These are phyloP conservation scores for Bufo gargarizans DNA, from an alignment of 2,113 vertebrate genomes.

Conservation along the genomic window DNA sequence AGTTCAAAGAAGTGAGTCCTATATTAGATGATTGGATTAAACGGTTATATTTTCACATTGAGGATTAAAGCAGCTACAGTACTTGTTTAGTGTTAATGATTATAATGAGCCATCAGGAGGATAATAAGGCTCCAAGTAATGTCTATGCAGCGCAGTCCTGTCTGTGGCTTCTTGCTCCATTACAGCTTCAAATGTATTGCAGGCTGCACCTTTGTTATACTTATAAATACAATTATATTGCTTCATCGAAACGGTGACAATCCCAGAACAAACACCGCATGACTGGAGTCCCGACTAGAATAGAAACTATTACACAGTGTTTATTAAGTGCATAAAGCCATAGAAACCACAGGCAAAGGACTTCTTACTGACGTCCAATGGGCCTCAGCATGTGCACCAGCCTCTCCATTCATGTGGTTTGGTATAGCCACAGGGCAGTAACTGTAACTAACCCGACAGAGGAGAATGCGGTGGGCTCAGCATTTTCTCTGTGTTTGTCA, in stretches of 20 bases:
- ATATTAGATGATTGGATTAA: not conserved
- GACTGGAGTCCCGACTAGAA: not conserved
- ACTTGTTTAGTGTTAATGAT: not conserved
- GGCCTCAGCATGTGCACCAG: not conserved
- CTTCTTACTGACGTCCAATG: not conserved
- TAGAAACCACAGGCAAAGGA: constrained; percentile 4
- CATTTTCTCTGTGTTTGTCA: not conserved
- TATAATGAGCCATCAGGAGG: not conserved
- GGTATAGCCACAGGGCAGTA: not conserved
- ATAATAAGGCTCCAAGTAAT: too few relatives aligned
- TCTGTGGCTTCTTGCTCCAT: not conserved
- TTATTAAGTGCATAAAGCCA: constrained; percentile 13
- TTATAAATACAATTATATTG: not conserved
- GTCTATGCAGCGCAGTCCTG: not conserved
- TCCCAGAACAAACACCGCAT: constrained; percentile 23
- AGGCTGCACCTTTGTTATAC: constrained; percentile 25
- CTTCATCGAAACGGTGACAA: constrained; percentile 3
- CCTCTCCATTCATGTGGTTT: not conserved
- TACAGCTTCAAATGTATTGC: not conserved
- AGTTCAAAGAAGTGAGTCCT: not conserved
- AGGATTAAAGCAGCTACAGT: too few relatives aligned
- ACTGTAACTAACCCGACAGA: not conserved
- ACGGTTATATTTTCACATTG: not conserved
- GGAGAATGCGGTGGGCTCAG: not conserved
- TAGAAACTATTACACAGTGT: constrained; percentile 24